Evolutionary conservation across 2,797 vertebrate genomes (phyloP), one percentile per base, ranked within the genome.

Genomic region (Pogonophryne albipinna): DNA sequence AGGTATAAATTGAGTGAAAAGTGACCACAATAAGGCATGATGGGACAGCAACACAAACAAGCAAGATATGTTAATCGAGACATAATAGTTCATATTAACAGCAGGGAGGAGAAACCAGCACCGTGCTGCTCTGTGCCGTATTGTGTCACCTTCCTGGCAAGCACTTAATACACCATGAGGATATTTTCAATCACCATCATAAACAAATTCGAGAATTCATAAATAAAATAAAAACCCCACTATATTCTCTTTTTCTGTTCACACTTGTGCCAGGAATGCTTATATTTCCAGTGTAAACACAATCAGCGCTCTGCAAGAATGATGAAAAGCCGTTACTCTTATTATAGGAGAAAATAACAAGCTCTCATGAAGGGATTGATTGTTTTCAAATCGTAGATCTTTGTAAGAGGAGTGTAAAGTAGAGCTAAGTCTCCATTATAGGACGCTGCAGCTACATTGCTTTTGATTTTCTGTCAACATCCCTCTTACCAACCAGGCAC

Each of bases 391-490:
- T 92, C 89, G 86, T 93, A 91, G 87, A 93, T 95, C 92, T 95
- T 94, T 95, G 91, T 93, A 94, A 92, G 91, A 94, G 92, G 92
- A 93, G 93, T 93, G 93, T 94, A 95, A 95, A 95, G 94, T 93
- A 93, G 91, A 93, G 93, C 93, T 94, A 94, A 94, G 93, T 94
- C 93, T 91, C 93, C 91, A 94, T 95, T 95, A 95, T 92, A 87
- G 90, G 89, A 91, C 71, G 88, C 84, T 81, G 87, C 89, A 76
- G 88, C 90, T 89, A 91, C 93, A 92, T 91, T 86, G 92, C 92
- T 92, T 94, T 95, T 94, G 93, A 95, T 95, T 95, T 95, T 94
- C 93, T 94, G 93, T 95, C 94, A 95, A 92, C 93, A 94, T 94
- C 90, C 89, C 85, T 94, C 92, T 94, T 90, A 91, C 91, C 85